phyloP scores from a whole-genome alignment of 1,140 invertebrate genomes.

The Ceratoteleas bidentatus region DNA sequence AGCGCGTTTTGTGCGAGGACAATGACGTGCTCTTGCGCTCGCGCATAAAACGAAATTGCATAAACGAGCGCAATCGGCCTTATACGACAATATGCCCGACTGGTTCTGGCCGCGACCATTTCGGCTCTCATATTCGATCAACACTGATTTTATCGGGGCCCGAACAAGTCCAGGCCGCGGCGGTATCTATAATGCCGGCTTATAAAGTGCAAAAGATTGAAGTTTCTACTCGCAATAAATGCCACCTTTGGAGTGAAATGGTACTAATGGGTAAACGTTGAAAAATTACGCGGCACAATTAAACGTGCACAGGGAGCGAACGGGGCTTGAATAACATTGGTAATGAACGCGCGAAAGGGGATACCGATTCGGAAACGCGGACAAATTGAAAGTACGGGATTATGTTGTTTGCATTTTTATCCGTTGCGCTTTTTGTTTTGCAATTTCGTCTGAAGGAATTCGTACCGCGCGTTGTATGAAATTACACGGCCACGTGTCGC shows the following conservation, averaged over 20 bases:
- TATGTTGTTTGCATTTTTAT: neutral
- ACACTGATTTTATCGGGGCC: slow-evolving; percentile 48
- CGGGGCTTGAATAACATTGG: neutral
- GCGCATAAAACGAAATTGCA: slow-evolving; percentile 40
- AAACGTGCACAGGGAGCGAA: neutral
- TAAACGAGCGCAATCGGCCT: slow-evolving; percentile 31
- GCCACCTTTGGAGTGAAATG: slow-evolving; percentile 25
- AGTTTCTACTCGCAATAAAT: slow-evolving; percentile 38
- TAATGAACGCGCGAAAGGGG: neutral
- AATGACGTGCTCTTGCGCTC: slow-evolving; percentile 11
- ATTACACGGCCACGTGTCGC: no score
- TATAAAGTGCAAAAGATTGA: slow-evolving; percentile 36
- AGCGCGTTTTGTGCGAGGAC: slow-evolving; percentile 17
- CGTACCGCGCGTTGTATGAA: no score
- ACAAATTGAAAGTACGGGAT: neutral
- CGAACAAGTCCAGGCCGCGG: slow-evolving; percentile 25
- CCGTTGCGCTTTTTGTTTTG: no score
- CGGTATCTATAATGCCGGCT: slow-evolving; percentile 37
- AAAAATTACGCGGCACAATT: slow-evolving; percentile 13
- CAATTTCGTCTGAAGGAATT: no score
- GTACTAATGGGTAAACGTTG: slow-evolving; percentile 10
- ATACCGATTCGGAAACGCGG: neutral
- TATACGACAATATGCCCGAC: slow-evolving; percentile 42
- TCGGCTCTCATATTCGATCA: slow-evolving; percentile 49
- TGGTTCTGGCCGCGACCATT: slow-evolving; percentile 36